These are phyloP conservation scores for Cephus sareptanus DNA, from an alignment of 2,888 invertebrate genomes.

Conservation along the genomic window DNA sequence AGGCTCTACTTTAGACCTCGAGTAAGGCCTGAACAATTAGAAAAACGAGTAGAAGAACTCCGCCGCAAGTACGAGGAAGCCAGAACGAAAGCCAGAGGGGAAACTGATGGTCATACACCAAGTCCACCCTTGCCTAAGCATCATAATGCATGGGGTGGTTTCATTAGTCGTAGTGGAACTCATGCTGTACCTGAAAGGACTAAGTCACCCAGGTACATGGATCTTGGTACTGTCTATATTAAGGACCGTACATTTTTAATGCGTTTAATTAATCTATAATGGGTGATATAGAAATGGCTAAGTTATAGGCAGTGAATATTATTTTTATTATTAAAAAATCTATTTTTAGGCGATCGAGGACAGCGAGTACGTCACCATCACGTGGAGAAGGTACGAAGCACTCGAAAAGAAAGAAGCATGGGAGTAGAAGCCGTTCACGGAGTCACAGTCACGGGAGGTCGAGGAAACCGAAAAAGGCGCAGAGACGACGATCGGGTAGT, in stretches of 20 bases:
- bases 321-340: neutral
- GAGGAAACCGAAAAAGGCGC: slow-evolving; percentile 59
- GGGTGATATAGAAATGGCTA: neutral
- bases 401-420: slow-evolving; percentile 60
- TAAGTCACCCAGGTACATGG: slow-evolving; percentile 57
- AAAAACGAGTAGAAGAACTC: slow-evolving; percentile 79
- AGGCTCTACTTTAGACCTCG: slow-evolving; percentile 86
- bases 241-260: neutral
- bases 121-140: slow-evolving; percentile 69
- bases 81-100: slow-evolving; percentile 69
- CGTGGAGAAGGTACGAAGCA: slow-evolving; percentile 57
- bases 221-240: neutral
- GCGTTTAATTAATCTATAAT: neutral
- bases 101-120: slow-evolving; percentile 68
- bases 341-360: slow-evolving; percentile 53
- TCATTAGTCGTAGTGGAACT: slow-evolving; percentile 70
- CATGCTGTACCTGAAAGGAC: slow-evolving; percentile 59
- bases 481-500: slow-evolving; percentile 58
- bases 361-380: slow-evolving; percentile 55
- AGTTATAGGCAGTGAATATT: neutral
- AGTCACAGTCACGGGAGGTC: slow-evolving; percentile 63
- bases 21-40: slow-evolving; percentile 78
- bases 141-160: slow-evolving; percentile 77
- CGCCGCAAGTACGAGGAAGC: slow-evolving; percentile 78
- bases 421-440: slow-evolving; percentile 64